A percentile compares a stretch with the other conserved stretches of the same genome.
phyloP scores from a whole-genome alignment of 2,113 vertebrate genomes.

The Myxocyprinus asiaticus region DNA sequence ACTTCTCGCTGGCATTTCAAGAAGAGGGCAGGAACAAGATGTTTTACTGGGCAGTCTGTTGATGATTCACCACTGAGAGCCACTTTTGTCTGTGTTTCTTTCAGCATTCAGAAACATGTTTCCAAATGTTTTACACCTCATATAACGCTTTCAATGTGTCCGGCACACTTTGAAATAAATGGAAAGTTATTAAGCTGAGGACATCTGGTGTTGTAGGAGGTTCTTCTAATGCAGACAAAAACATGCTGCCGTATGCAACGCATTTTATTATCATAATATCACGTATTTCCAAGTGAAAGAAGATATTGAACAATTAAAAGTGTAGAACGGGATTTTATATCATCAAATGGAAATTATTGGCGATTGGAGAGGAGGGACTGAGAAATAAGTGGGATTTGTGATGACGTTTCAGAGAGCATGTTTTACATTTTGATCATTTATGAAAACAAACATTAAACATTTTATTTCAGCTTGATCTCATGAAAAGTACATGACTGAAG shows the following conservation, averaged over 20 bases:
- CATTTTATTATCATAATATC: no score
- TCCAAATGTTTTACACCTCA: conserved; percentile 54
- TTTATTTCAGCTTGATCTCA: no score
- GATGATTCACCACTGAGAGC: conserved; percentile 46
- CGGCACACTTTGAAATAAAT: conserved; percentile 55
- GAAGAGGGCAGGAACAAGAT: conserved; percentile 45
- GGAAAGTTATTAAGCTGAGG: conserved; percentile 47
- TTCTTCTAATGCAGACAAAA: background rate
- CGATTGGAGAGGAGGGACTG: no score
- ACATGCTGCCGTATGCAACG: background rate
- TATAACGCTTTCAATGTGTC: conserved; percentile 52
- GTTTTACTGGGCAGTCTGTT: conserved; percentile 55
- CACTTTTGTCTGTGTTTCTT: conserved; percentile 51
- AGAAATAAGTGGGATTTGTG: no score
- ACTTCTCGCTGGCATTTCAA: conserved; percentile 46
- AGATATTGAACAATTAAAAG: no score
- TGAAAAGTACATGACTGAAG: no score
- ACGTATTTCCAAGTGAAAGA: no score
- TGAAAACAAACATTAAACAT: no score
- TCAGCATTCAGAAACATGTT: conserved; percentile 55
- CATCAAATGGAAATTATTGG: no score
- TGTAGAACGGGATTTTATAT: no score
- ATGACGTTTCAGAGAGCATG: no score
- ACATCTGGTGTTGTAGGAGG: conserved; percentile 16
- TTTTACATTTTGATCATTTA: no score